Evolutionary conservation across 2,113 vertebrate species (phyloP).

Genomic region (Caloenas nicobarica): DNA sequence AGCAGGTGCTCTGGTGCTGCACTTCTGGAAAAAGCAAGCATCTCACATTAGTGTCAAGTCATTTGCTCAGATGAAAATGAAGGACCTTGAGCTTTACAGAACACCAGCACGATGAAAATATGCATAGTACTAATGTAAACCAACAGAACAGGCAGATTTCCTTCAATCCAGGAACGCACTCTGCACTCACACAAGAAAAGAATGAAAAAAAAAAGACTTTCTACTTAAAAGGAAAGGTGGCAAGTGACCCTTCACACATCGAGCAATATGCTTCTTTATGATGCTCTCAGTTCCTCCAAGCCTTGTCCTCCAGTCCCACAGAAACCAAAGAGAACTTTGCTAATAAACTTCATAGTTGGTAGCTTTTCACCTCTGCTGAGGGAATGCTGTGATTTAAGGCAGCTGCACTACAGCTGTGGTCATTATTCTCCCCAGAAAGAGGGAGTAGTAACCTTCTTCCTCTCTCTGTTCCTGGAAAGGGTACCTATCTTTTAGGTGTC

Average conservation of each 20-base stretch:
- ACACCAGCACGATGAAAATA: neutral
- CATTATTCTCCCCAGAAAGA: neutral
- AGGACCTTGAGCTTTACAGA: neutral
- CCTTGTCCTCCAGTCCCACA: neutral
- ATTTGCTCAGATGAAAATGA: neutral
- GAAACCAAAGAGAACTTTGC: neutral
- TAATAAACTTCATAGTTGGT: neutral
- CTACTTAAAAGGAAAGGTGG: neutral
- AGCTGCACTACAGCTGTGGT: accelerated
- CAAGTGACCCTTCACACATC: neutral
- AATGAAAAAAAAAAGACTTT: neutral
- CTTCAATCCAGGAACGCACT: neutral
- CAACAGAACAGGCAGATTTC: neutral
- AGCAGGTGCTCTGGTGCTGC: neutral
- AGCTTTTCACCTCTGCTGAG: neutral
- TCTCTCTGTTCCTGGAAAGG: neutral
- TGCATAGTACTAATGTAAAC: neutral
- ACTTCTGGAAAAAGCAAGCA: neutral
- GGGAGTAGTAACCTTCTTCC: neutral
- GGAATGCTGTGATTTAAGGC: neutral
- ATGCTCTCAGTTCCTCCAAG: neutral
- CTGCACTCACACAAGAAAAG: neutral
- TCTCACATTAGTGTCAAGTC: neutral
- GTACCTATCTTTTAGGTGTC: neutral
- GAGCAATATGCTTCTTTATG: neutral